Evolutionary conservation across 2,888 invertebrate species (phyloP), one percentile per base, ranked within the genome.

Genomic region (Synanthedon vespiformis): DNA sequence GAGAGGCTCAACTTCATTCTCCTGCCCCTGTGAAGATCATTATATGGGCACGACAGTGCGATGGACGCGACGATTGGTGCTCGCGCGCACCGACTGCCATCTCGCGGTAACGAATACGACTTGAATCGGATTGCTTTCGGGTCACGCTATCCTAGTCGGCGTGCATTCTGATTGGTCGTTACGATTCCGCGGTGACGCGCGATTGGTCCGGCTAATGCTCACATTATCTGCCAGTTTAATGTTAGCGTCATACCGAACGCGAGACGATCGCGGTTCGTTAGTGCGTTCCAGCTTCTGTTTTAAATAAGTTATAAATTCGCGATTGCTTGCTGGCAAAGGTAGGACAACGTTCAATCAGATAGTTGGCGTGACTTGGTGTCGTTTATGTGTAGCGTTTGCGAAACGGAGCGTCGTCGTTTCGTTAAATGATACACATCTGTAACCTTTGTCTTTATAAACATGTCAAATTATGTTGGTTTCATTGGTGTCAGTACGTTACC

Each of bases 1-100:
- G 86, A 85, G 86, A 79, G 82, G 79, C 86, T 87, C 87, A 87
- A 87, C 86, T 87, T 87, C 87, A 87, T 87, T 87, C 86, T 85
- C 78, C 75, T 81, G 82, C 73, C 80, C 83, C 83, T 85, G 85
- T 85, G 86, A 85, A 86, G 87, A 87, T 87, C 86, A 87, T 87
- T 87, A 86, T 86, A 86, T 83, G 86, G 77, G 86, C 87, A 86
- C 85, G 86, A 87, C 87, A 86, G 84, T 73, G 79, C 80, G 87
- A 86, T 86, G 86, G 81, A 83, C 81, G 84, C 80, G 81, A 77
- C 81, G 86, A 86, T 86, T 85, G 84, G 81, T 75, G 77, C 77
- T 76, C 72, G 40, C 52, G 72, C 77, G 77, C 74, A 69, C 70
- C 70, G 77, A 74, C 80, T 74, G 80, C 84, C 82, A 84, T 86